Evolutionary conservation across 1,140 invertebrate genomes (phyloP).

Genomic region (Pseudoatta argentina): DNA sequence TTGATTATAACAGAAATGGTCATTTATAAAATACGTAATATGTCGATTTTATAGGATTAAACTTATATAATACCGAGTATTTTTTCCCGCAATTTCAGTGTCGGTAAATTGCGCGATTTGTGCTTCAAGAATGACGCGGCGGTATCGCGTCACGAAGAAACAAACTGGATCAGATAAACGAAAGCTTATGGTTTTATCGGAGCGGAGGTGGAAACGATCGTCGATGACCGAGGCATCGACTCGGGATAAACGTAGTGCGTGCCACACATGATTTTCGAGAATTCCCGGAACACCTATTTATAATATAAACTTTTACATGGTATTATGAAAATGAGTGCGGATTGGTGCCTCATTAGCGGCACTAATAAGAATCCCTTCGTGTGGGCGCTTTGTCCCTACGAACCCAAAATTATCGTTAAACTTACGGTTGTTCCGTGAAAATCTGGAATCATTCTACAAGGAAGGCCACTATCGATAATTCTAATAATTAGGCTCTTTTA

Average conservation of each 20-base stretch:
- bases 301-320: constrained; percentile 63
- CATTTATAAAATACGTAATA: background rate
- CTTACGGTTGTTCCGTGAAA: constrained; percentile 56
- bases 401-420: constrained; percentile 74
- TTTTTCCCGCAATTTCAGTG: background rate
- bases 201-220: constrained; percentile 40
- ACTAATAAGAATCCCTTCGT: constrained; percentile 66
- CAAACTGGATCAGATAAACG: constrained; percentile 31
- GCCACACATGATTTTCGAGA: constrained; percentile 48
- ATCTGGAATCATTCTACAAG: constrained; percentile 61
- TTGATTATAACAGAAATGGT: background rate
- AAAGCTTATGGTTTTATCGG: constrained; percentile 41
- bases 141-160: background rate
- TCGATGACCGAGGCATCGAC: constrained; percentile 7
- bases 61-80: background rate
- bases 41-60: background rate
- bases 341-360: constrained; percentile 66
- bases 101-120: constrained; percentile 48
- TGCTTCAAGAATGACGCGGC: background rate
- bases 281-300: constrained; percentile 64
- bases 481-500: constrained; percentile 79
- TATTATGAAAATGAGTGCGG: constrained; percentile 71
- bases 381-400: constrained; percentile 56
- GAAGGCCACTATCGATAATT: constrained; percentile 76
- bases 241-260: constrained; percentile 24